Evolutionary conservation across 2,113 vertebrate species (phyloP).

Genomic region (Oreotrochilus melanogaster): DNA sequence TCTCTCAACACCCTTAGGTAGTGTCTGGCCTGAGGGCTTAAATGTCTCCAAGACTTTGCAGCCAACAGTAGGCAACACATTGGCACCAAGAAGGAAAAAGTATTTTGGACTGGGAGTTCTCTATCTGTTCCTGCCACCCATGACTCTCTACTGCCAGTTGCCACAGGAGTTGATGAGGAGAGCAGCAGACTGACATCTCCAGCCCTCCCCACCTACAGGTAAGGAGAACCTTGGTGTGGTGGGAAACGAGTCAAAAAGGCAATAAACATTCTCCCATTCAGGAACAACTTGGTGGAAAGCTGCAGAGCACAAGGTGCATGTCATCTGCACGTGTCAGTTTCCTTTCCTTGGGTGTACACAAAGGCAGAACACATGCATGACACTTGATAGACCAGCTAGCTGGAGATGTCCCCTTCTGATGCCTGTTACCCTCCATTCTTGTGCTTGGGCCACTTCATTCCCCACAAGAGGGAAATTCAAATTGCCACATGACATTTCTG

Average conservation of each 20-base stretch:
- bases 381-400: neutral
- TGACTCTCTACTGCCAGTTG: neutral
- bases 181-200: neutral
- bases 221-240: neutral
- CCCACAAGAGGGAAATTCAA: neutral
- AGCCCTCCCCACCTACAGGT: neutral
- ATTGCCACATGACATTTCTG: neutral
- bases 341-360: fast-evolving
- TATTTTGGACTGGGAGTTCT: neutral
- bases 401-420: neutral
- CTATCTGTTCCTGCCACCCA: neutral
- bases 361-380: neutral
- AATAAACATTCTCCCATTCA: fast-evolving
- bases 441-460: neutral
- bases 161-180: neutral
- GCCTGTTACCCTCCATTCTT: neutral
- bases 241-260: neutral
- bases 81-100: neutral
- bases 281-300: neutral
- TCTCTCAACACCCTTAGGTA: too few species aligned
- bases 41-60: neutral
- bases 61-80: neutral
- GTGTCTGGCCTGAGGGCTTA: neutral
- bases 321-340: neutral
- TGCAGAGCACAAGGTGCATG: neutral